Conservation (phyloP, 2,888 invertebrate species). For the Caenorhabditis sp. region DNA sequence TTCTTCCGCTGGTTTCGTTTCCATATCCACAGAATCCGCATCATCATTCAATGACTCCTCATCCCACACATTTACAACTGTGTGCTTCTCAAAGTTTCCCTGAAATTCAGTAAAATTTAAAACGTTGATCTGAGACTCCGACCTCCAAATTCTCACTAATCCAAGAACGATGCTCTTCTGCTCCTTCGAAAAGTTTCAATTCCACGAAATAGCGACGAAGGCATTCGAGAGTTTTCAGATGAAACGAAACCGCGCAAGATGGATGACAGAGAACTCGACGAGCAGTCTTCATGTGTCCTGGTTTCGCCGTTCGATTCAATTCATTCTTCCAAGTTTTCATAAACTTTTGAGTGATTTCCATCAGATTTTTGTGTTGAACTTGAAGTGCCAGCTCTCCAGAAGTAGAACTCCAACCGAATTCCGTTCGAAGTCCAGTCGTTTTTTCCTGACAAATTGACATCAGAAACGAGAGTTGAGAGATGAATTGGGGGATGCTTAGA, state of each 20-base stretch:
- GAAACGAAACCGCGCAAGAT: constrained; percentile 30
- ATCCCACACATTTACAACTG: constrained; percentile 37
- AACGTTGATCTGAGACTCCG: not conserved
- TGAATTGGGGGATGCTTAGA: constrained; percentile 39
- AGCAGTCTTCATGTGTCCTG: constrained; percentile 36
- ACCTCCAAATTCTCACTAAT: constrained; percentile 9
- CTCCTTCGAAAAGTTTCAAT: constrained; percentile 36
- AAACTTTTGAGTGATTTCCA: constrained; percentile 31
- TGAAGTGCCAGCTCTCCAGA: constrained; percentile 19
- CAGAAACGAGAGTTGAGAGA: constrained; percentile 47
- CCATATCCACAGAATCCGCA: not conserved
- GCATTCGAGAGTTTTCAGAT: constrained; percentile 39
- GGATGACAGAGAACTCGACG: constrained; percentile 39
- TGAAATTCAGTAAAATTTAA: not conserved
- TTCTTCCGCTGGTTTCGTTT: not conserved
- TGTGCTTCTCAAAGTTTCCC: constrained; percentile 2
- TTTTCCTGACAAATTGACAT: constrained; percentile 41
- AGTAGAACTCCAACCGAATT: constrained; percentile 41
- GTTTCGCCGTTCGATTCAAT: not conserved
- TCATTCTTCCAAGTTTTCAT: constrained; percentile 35
- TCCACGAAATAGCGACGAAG: constrained; percentile 30
- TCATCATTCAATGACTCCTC: constrained; percentile 17
- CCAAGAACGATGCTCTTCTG: constrained; percentile 32
- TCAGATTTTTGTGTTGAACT: constrained; percentile 36
- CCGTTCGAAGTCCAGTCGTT: constrained; percentile 29